A percentile compares a stretch with the other conserved stretches of the same genome.
These are phyloP conservation scores for Neodiprion pinetum DNA, from an alignment of 1,140 invertebrate genomes.

Conservation along the genomic window DNA sequence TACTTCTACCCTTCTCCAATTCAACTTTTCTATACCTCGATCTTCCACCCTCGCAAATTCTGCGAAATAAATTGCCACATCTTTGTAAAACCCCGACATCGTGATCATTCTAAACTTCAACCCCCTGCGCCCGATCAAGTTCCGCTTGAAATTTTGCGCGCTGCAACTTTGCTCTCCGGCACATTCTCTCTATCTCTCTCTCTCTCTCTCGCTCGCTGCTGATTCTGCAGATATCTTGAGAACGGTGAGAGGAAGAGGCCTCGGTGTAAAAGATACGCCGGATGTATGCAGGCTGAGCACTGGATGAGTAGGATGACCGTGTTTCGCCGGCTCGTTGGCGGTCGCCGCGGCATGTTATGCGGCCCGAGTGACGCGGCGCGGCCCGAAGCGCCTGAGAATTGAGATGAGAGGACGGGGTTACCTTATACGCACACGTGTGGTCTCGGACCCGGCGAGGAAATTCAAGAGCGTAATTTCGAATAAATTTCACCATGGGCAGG, in stretches of 20 bases:
- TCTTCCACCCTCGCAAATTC: too few relatives aligned
- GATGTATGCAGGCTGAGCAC: background rate
- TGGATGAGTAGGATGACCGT: background rate
- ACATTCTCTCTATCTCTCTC: too few relatives aligned
- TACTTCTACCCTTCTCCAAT: too few relatives aligned
- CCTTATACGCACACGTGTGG: slow-evolving; percentile 31
- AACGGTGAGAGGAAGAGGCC: background rate
- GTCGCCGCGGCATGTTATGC: background rate
- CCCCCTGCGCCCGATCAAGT: too few relatives aligned
- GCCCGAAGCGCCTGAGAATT: background rate
- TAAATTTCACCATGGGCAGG: slow-evolving; percentile 42
- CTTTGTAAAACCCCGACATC: too few relatives aligned
- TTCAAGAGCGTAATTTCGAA: slow-evolving; percentile 44
- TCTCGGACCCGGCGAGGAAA: slow-evolving; percentile 37
- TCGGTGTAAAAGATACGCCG: background rate
- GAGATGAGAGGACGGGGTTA: slow-evolving; percentile 36
- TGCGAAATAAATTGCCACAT: too few relatives aligned
- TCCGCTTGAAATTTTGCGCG: too few relatives aligned
- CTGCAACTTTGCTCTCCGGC: too few relatives aligned
- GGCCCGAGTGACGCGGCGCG: background rate
- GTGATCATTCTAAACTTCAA: too few relatives aligned
- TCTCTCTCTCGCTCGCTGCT: too few relatives aligned
- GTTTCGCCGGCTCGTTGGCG: background rate
- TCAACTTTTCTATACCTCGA: too few relatives aligned
- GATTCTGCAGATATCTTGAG: too few relatives aligned